These are phyloP conservation scores for Blera fallax DNA, from an alignment of 2,888 invertebrate genomes.

Conservation along the genomic window DNA sequence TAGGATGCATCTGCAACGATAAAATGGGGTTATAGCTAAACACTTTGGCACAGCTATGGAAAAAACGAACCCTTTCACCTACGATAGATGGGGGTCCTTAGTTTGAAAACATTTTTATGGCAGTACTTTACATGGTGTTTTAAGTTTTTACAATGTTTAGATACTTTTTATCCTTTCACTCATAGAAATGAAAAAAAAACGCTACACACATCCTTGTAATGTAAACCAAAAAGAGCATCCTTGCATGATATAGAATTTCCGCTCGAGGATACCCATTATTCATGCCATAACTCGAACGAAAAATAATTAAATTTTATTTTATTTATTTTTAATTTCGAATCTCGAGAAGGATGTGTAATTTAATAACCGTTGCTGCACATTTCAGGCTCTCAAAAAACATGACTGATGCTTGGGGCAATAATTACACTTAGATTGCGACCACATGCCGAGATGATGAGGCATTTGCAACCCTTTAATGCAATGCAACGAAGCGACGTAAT, in stretches of 20 bases:
- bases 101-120: slow-evolving; percentile 41
- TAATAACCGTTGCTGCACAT: slow-evolving; percentile 69
- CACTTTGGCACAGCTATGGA: slow-evolving; percentile 5
- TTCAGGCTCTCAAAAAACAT: slow-evolving; percentile 17
- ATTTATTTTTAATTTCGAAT: slow-evolving; percentile 68
- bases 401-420: slow-evolving; percentile 79
- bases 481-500: slow-evolving; percentile 51
- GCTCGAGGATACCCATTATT: slow-evolving; percentile 56
- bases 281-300: slow-evolving; percentile 27
- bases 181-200: slow-evolving; percentile 2
- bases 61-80: slow-evolving; percentile 11
- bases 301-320: slow-evolving; percentile 64
- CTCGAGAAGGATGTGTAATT: slow-evolving; percentile 67
- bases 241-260: slow-evolving; percentile 30
- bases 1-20: slow-evolving; percentile 38
- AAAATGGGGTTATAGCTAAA: slow-evolving; percentile 45
- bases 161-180: not conserved
- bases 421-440: slow-evolving; percentile 82
- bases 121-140: slow-evolving; percentile 24
- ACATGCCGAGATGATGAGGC: slow-evolving; percentile 79
- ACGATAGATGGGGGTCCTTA: not conserved
- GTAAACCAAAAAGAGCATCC: not conserved
- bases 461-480: slow-evolving; percentile 33
- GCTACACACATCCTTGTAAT: not conserved
- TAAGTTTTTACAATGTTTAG: slow-evolving; percentile 18